Evolutionary conservation across 2,888 invertebrate genomes (phyloP).

Genomic region (Oxyteleia sp.): DNA sequence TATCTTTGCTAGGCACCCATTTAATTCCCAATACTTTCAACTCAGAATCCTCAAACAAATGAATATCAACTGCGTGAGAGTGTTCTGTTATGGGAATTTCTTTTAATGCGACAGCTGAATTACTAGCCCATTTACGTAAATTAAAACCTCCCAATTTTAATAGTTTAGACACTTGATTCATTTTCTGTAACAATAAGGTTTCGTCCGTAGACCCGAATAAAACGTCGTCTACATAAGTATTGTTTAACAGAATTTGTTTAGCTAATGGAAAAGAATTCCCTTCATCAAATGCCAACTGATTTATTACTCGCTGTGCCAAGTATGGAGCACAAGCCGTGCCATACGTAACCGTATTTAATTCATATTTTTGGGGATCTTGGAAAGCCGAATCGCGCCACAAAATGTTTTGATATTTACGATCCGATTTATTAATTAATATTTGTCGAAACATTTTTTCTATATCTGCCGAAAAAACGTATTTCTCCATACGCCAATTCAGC

Average conservation of each 20-base stretch:
- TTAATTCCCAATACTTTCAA: constrained; percentile 3
- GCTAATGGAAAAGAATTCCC: too few species aligned
- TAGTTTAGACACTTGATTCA: neutral
- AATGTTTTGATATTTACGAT: too few species aligned
- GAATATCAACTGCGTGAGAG: neutral
- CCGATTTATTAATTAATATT: too few species aligned
- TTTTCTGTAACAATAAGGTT: too few species aligned
- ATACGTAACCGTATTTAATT: constrained; percentile 14
- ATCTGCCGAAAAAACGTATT: neutral
- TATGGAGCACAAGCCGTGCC: neutral
- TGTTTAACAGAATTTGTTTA: too few species aligned
- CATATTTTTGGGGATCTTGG: too few species aligned
- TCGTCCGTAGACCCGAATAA: neutral
- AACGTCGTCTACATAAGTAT: constrained; percentile 17
- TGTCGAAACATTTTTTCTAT: constrained; percentile 23
- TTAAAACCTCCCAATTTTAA: neutral
- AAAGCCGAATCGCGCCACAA: too few species aligned
- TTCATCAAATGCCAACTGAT: constrained; percentile 3
- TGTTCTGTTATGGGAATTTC: too few species aligned
- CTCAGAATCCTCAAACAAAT: neutral
- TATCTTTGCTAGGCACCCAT: neutral
- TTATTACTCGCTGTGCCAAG: neutral
- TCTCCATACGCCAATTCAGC: neutral
- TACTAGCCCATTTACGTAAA: constrained; percentile 5
- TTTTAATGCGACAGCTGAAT: too few species aligned